Conservation (phyloP, 2,888 invertebrate species). For the Noctua fimbriata region DNA sequence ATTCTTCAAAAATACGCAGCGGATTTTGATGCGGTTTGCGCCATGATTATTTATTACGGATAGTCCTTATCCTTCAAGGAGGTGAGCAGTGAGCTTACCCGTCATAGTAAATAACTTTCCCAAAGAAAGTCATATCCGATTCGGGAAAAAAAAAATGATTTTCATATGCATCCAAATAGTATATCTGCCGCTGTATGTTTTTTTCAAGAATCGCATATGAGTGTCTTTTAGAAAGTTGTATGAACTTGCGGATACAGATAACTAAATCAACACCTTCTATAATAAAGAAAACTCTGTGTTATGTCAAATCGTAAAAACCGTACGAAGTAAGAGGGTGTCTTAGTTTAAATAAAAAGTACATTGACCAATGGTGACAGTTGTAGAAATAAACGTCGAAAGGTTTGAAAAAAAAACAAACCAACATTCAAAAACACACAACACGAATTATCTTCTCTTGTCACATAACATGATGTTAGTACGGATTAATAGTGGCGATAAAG, state of each 20-base stretch:
- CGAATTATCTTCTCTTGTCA: conserved; percentile 12
- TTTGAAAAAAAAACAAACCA: not conserved
- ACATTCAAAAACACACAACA: not conserved
- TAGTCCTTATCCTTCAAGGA: too few relatives aligned
- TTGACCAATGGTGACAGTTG: not conserved
- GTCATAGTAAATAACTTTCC: too few relatives aligned
- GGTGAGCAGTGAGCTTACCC: too few relatives aligned
- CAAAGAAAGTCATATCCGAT: too few relatives aligned
- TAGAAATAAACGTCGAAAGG: not conserved
- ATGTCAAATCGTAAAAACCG: not conserved
- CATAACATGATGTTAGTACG: conserved; percentile 26
- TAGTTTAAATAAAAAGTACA: not conserved
- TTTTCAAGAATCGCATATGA: not conserved
- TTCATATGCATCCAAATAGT: too few relatives aligned
- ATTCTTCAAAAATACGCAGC: not conserved
- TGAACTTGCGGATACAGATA: not conserved
- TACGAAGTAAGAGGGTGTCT: not conserved
- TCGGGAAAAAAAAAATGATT: too few relatives aligned
- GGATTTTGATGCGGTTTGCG: not conserved
- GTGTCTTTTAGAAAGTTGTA: not conserved
- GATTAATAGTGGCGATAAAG: conserved; percentile 54
- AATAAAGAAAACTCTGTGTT: not conserved
- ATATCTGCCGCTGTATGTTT: too few relatives aligned
- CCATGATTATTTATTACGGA: not conserved
- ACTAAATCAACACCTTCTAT: not conserved